Percentiles rank a stretch among this genome's conserved stretches.
Evolutionary conservation across 2,888 invertebrate species (phyloP).

Genomic region (Agrochola lychnidis): DNA sequence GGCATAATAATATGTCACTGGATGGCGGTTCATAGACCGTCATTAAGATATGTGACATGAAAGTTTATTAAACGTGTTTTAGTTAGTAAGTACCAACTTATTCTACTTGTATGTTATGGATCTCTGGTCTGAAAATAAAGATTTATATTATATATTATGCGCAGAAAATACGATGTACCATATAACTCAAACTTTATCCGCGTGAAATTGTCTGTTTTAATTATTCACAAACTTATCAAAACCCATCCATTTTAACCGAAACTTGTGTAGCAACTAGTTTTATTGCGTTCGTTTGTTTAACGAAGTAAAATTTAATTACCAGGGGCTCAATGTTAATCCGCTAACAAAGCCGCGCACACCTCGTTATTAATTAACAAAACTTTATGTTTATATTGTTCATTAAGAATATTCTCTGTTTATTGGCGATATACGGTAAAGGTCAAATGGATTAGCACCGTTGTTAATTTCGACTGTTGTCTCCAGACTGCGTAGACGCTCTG

Average conservation of each 20-base stretch:
- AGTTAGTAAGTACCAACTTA: too few species aligned
- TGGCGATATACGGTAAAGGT: slow-evolving; percentile 17
- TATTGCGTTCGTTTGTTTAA: slow-evolving; percentile 17
- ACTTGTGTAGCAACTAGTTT: slow-evolving; percentile 12
- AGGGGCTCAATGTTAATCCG: slow-evolving; percentile 15
- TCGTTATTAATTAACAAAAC: slow-evolving; percentile 41
- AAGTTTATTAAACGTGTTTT: too few species aligned
- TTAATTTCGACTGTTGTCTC: too few species aligned
- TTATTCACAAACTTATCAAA: slow-evolving; percentile 20
- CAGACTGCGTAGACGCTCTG: too few species aligned
- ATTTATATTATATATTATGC: too few species aligned
- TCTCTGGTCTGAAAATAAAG: too few species aligned
- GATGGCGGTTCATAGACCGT: too few species aligned
- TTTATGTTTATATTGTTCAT: slow-evolving; percentile 39
- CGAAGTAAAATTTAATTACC: slow-evolving; percentile 44
- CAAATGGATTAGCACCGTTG: slow-evolving; percentile 14
- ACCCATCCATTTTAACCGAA: slow-evolving; percentile 4
- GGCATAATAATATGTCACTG: too few species aligned
- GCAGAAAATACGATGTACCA: background rate
- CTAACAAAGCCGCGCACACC: slow-evolving; percentile 12
- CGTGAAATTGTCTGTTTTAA: slow-evolving; percentile 8
- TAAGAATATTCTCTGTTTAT: slow-evolving; percentile 14
- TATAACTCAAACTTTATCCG: background rate
- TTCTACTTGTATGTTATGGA: too few species aligned
- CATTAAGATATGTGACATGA: too few species aligned